phyloP scores from a whole-genome alignment of 2,888 invertebrate species.

The Hermaeophaga mercurialis region DNA sequence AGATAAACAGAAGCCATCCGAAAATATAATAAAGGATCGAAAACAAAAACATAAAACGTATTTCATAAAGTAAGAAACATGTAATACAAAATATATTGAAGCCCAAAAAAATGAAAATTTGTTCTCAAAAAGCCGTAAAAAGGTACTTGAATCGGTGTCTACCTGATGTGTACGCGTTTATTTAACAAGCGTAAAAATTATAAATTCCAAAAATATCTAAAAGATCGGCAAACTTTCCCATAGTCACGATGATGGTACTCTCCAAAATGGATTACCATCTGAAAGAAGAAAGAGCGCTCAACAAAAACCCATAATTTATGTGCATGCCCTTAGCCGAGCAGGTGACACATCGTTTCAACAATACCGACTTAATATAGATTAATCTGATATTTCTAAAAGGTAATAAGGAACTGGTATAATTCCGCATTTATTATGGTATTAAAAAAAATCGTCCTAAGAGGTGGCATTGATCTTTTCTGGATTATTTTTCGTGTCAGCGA shows the following conservation, averaged over 20 bases:
- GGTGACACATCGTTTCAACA: slow-evolving; percentile 41
- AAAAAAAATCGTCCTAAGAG: slow-evolving; percentile 9
- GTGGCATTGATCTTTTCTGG: slow-evolving; percentile 3
- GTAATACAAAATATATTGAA: too few relatives aligned
- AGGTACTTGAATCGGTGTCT: too few relatives aligned
- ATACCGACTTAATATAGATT: slow-evolving; percentile 41
- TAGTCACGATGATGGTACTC: slow-evolving; percentile 23
- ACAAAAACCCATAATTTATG: slow-evolving; percentile 41
- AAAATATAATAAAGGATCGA: too few relatives aligned
- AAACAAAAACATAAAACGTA: too few relatives aligned
- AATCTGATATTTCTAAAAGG: slow-evolving; percentile 30
- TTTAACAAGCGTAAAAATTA: too few relatives aligned
- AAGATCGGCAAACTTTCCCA: slow-evolving; percentile 11
- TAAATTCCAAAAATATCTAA: neutral
- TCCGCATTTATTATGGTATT: slow-evolving; percentile 29
- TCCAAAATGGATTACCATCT: slow-evolving; percentile 32
- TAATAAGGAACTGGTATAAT: slow-evolving; percentile 24
- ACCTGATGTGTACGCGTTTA: too few relatives aligned
- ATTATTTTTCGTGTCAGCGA: neutral
- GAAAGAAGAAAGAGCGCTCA: slow-evolving; percentile 26
- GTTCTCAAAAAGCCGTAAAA: too few relatives aligned
- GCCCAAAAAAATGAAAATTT: too few relatives aligned
- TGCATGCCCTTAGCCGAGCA: slow-evolving; percentile 38
- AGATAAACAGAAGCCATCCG: too few relatives aligned
- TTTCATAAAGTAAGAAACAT: too few relatives aligned